A percentile compares a stretch with the other conserved stretches of the same genome.
phyloP scores from a whole-genome alignment of 2,113 vertebrate genomes.

The Terrapene triunguis region DNA sequence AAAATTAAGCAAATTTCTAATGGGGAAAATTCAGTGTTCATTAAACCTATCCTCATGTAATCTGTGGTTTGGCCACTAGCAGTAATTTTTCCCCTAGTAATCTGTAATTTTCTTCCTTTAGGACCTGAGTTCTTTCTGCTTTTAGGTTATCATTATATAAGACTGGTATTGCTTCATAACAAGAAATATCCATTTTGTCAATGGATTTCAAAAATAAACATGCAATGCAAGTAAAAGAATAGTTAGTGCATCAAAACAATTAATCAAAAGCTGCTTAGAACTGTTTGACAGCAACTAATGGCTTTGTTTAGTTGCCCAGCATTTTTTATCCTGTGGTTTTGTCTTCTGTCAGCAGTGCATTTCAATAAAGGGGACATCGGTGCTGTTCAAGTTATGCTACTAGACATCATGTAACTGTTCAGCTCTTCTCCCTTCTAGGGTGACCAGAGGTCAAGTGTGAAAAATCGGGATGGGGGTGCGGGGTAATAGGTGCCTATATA shows the following conservation, averaged over 20 bases:
- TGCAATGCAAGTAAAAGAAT: background rate
- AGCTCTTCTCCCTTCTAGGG: background rate
- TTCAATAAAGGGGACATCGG: background rate
- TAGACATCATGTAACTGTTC: background rate
- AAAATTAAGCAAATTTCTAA: background rate
- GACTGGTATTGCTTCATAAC: background rate
- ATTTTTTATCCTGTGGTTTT: background rate
- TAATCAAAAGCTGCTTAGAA: background rate
- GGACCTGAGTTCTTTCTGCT: background rate
- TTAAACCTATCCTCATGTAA: background rate
- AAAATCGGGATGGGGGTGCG: no score
- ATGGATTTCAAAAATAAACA: conserved; percentile 14
- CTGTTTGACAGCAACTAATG: background rate
- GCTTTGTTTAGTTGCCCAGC: background rate
- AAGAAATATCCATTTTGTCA: conserved; percentile 17
- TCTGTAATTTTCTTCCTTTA: background rate
- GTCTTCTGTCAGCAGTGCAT: background rate
- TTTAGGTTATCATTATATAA: background rate
- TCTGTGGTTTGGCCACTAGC: background rate
- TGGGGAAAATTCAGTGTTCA: background rate
- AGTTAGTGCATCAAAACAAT: conserved; percentile 1
- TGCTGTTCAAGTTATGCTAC: background rate
- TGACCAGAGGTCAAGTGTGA: no score
- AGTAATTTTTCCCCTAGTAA: background rate
- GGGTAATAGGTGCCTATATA: no score